Conservation (phyloP, 2,888 invertebrate genomes). For the Hirtodrosophila cameraria region DNA sequence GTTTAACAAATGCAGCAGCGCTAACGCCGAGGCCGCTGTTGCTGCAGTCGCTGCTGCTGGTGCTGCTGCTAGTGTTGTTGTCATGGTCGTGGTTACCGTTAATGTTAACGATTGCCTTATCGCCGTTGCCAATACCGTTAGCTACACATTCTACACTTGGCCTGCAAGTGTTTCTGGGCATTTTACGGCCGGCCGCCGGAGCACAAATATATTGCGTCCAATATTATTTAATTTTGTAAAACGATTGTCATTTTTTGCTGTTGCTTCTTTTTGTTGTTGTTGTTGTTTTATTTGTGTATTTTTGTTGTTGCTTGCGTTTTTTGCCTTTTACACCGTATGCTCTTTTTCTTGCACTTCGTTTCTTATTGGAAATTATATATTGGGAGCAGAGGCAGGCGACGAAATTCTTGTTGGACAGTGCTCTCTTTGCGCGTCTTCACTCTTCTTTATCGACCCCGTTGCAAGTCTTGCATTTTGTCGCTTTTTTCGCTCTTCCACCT, state of each 20-base stretch:
- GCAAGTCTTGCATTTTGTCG: slow-evolving; percentile 20
- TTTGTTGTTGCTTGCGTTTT: slow-evolving; percentile 23
- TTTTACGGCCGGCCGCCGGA: slow-evolving; percentile 62
- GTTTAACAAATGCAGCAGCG: slow-evolving; percentile 56
- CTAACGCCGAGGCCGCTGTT: slow-evolving; percentile 3
- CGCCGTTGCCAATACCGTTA: slow-evolving; percentile 33
- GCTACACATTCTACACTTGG: slow-evolving; percentile 70
- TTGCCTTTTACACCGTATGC: slow-evolving; percentile 55
- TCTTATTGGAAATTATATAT: slow-evolving; percentile 51
- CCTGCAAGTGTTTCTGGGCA: slow-evolving; percentile 78
- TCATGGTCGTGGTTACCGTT: slow-evolving; percentile 44
- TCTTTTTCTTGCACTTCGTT: slow-evolving; percentile 53
- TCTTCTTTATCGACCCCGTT: slow-evolving; percentile 14
- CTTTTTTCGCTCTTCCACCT: slow-evolving; percentile 39
- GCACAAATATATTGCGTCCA: slow-evolving; percentile 43
- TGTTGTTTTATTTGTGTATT: slow-evolving; percentile 15
- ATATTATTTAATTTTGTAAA: slow-evolving; percentile 41
- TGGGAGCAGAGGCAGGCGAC: slow-evolving; percentile 24
- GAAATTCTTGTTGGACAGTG: slow-evolving; percentile 41
- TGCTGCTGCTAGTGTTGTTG: slow-evolving; percentile 22
- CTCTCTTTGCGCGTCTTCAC: slow-evolving; percentile 24
- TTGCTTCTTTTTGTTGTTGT: slow-evolving; percentile 41
- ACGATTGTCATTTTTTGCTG: slow-evolving; percentile 64
- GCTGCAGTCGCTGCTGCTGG: slow-evolving; percentile 2
- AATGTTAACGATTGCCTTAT: slow-evolving; percentile 34